Evolutionary conservation across 2,888 invertebrate genomes (phyloP).

Genomic region (Scaptomyza cyrtandrae): DNA sequence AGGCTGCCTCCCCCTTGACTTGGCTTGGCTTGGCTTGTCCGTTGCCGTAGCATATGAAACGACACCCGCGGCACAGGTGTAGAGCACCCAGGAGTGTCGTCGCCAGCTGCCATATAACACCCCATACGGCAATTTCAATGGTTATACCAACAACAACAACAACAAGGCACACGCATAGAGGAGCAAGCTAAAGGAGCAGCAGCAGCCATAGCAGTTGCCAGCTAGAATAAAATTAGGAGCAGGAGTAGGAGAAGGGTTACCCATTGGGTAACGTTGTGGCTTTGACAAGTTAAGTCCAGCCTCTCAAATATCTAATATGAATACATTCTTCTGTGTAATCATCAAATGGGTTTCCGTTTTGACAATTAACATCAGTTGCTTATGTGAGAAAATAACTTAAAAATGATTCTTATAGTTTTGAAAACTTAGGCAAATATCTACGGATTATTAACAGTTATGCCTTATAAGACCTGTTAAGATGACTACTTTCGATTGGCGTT

Average conservation of each 20-base stretch:
- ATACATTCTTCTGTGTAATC: neutral
- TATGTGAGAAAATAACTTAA: no score
- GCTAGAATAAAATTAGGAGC: neutral
- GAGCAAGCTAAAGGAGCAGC: slow-evolving; percentile 5
- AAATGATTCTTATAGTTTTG: no score
- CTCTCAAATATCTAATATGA: neutral
- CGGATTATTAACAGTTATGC: no score
- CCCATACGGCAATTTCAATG: slow-evolving; percentile 84
- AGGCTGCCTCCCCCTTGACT: slow-evolving; percentile 78
- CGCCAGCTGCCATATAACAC: slow-evolving; percentile 84
- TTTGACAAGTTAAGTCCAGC: slow-evolving; percentile 2
- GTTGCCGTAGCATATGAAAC: slow-evolving; percentile 70
- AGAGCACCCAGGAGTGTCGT: slow-evolving; percentile 85
- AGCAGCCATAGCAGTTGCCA: neutral
- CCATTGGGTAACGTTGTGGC: slow-evolving; percentile 6
- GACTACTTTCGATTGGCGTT: neutral
- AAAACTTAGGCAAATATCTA: neutral
- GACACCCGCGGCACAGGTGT: slow-evolving; percentile 85
- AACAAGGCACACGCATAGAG: slow-evolving; percentile 16
- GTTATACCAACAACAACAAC: slow-evolving; percentile 64
- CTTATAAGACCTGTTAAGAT: neutral
- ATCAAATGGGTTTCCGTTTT: neutral
- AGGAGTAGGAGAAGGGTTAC: neutral
- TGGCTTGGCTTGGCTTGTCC: slow-evolving; percentile 14
- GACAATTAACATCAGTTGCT: neutral